Conservation (phyloP, 2,113 vertebrate species). For the Numida meleagris region DNA sequence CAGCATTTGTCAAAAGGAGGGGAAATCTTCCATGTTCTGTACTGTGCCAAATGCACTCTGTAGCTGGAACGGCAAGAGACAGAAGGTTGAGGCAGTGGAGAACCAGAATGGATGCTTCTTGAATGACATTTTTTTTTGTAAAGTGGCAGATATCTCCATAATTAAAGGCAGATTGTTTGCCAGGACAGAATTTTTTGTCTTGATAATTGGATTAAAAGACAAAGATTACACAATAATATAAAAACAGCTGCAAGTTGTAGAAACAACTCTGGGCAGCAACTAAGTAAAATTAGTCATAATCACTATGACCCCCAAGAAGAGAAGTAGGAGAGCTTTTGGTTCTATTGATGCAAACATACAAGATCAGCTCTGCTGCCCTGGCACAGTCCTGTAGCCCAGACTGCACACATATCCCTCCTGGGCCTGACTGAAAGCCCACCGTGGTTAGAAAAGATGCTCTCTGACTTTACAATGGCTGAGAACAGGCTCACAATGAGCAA, state of each 20-base stretch:
- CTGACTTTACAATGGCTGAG: background rate
- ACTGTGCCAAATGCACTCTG: background rate
- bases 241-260: background rate
- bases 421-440: background rate
- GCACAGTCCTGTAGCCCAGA: background rate
- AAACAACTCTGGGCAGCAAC: background rate
- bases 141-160: background rate
- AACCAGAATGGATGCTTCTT: background rate
- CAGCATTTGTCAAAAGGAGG: background rate
- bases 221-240: background rate
- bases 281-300: background rate
- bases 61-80: background rate
- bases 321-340: background rate
- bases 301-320: background rate
- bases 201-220: background rate
- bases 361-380: background rate
- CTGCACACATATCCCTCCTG: accelerated
- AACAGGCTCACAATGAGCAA: background rate
- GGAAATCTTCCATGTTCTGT: background rate
- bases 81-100: background rate
- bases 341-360: accelerated
- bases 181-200: background rate
- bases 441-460: background rate
- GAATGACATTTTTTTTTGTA: background rate
- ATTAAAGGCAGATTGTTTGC: background rate